Evolutionary conservation across 2,113 vertebrate genomes (phyloP).

Genomic region (Garra rufa): DNA sequence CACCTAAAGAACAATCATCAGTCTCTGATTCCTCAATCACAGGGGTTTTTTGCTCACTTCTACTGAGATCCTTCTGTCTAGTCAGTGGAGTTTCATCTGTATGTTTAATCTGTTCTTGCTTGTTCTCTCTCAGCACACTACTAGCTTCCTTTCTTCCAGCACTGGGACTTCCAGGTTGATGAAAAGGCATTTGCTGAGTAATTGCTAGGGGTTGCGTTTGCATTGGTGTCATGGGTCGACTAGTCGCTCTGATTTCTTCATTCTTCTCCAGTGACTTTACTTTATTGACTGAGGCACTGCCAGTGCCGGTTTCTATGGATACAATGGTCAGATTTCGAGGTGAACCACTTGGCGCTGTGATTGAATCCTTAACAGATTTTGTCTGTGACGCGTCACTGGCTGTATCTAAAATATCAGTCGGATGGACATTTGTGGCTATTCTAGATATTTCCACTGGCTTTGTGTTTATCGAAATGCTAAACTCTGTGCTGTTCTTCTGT

Average conservation of each 20-base stretch:
- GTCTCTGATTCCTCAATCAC: constrained; percentile 6
- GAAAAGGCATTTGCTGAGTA: not conserved
- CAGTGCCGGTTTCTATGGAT: constrained; percentile 15
- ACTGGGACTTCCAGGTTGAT: not conserved
- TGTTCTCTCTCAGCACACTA: not conserved
- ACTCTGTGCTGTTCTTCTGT: not conserved
- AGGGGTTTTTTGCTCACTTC: constrained; percentile 10
- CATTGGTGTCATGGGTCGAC: not conserved
- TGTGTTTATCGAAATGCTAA: not conserved
- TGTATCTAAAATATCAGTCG: not conserved
- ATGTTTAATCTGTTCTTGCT: not conserved
- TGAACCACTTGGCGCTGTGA: not conserved
- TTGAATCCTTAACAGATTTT: constrained; percentile 2
- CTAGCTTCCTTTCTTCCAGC: not conserved
- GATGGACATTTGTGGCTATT: not conserved
- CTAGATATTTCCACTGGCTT: not conserved
- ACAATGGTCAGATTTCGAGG: not conserved
- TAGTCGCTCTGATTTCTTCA: constrained; percentile 12
- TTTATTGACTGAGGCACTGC: constrained; percentile 24
- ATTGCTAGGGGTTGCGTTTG: not conserved
- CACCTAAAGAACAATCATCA: constrained; percentile 1
- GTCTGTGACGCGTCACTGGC: not conserved
- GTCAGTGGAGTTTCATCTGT: not conserved
- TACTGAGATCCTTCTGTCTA: not conserved
- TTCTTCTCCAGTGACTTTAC: not conserved